phyloP scores from a whole-genome alignment of 2,888 invertebrate genomes.

The Lapara coniferarum region DNA sequence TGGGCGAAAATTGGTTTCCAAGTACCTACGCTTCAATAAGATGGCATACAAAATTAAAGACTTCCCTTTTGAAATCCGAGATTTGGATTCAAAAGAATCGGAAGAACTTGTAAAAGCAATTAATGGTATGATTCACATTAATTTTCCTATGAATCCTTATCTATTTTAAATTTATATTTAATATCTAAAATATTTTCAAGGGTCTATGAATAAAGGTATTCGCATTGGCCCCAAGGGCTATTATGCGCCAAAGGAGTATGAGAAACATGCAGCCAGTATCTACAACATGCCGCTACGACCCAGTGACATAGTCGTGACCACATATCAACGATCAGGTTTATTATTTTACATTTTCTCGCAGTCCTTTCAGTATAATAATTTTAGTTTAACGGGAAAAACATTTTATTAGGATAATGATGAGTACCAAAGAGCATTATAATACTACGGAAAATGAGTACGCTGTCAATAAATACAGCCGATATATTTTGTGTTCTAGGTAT shows the following conservation, averaged over 20 bases:
- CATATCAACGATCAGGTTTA: slow-evolving; percentile 87
- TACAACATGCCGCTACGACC: slow-evolving; percentile 85
- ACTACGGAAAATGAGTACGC: too few relatives aligned
- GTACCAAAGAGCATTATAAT: too few relatives aligned
- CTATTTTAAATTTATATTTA: background rate
- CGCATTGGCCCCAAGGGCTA: slow-evolving; percentile 87
- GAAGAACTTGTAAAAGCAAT: background rate
- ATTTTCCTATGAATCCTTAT: background rate
- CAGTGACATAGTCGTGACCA: slow-evolving; percentile 86
- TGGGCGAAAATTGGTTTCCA: background rate
- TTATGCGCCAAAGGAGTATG: slow-evolving; percentile 85
- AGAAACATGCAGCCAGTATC: slow-evolving; percentile 80
- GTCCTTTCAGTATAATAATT: too few relatives aligned
- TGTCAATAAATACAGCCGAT: too few relatives aligned
- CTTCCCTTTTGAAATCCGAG: background rate
- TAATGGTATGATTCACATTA: background rate
- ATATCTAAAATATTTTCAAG: background rate
- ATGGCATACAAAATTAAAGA: background rate
- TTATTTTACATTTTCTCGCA: background rate
- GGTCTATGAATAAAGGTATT: slow-evolving; percentile 80
- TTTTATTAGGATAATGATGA: too few relatives aligned
- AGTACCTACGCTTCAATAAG: background rate
- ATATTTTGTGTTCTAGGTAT: too few relatives aligned
- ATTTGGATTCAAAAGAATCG: background rate
- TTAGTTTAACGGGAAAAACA: too few relatives aligned